phyloP scores from a whole-genome alignment of 2,797 vertebrate genomes.

The Cheirogaleus major region DNA sequence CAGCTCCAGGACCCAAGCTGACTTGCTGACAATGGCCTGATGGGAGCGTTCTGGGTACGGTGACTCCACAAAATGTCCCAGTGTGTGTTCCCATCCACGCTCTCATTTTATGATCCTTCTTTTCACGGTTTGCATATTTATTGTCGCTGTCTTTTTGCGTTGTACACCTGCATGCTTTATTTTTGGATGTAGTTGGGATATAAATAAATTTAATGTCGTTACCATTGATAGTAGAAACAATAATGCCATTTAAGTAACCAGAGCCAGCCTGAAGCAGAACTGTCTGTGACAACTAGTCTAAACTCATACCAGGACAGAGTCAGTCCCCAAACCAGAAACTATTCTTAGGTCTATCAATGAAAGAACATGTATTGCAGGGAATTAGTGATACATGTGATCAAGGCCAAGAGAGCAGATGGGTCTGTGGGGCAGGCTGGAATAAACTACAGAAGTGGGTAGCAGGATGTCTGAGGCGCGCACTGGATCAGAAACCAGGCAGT shows the following conservation, averaged over 20 bases:
- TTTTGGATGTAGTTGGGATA: neutral
- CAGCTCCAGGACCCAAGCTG: neutral
- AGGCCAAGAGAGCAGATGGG: neutral
- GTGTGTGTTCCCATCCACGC: neutral
- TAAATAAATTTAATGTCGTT: neutral
- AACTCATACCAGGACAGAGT: neutral
- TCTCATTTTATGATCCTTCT: neutral
- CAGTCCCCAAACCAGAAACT: neutral
- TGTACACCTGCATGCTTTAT: neutral
- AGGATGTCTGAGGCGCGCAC: accelerated
- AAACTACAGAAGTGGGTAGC: neutral
- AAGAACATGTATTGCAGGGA: neutral
- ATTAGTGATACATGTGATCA: neutral
- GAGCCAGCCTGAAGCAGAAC: neutral
- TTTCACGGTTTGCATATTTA: neutral
- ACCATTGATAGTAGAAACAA: neutral
- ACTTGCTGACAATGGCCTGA: neutral
- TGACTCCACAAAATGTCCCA: neutral
- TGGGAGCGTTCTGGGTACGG: neutral
- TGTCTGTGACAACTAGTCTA: neutral
- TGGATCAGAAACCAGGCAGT: neutral
- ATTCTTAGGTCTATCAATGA: neutral
- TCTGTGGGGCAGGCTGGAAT: neutral
- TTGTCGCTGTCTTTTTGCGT: neutral
- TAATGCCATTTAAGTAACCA: neutral